Evolutionary conservation across 2,113 vertebrate species (phyloP).

Genomic region (Phylloscopus trochiloides): DNA sequence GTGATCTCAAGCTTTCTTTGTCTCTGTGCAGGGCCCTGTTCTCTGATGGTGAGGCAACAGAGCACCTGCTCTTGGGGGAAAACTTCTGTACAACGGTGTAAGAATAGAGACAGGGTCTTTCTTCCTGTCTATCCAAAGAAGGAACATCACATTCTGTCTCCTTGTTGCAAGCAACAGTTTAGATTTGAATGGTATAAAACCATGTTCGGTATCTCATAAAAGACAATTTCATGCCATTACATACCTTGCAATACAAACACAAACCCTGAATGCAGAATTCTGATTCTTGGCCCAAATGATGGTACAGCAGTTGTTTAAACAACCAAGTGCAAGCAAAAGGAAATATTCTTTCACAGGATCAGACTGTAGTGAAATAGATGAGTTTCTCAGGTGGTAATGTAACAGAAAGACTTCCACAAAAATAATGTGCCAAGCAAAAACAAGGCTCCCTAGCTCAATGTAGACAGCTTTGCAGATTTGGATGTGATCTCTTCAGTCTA

Average conservation of each 20-base stretch:
- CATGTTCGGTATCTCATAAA: background rate
- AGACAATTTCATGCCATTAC: background rate
- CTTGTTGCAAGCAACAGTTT: background rate
- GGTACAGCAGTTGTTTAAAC: background rate
- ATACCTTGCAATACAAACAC: background rate
- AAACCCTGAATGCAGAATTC: slow-evolving; percentile 9
- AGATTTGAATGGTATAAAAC: background rate
- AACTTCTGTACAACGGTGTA: background rate
- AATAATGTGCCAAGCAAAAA: background rate
- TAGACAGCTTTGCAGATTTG: background rate
- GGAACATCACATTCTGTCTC: background rate
- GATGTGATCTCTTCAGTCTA: background rate
- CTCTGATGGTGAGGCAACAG: background rate
- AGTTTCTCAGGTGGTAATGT: background rate
- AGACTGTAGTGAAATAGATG: background rate
- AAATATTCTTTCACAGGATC: background rate
- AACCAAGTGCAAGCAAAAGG: background rate
- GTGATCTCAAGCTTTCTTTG: background rate
- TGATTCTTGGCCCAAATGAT: background rate
- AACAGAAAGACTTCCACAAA: background rate
- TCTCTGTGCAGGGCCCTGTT: background rate
- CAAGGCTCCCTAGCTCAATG: fast-evolving
- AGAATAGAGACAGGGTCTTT: background rate
- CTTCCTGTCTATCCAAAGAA: background rate
- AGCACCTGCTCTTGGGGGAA: background rate